A percentile compares a stretch with the other conserved stretches of the same genome.
These are phyloP conservation scores for Dicyrtoma fusca DNA, from an alignment of 2,888 invertebrate species.

Conservation along the genomic window DNA sequence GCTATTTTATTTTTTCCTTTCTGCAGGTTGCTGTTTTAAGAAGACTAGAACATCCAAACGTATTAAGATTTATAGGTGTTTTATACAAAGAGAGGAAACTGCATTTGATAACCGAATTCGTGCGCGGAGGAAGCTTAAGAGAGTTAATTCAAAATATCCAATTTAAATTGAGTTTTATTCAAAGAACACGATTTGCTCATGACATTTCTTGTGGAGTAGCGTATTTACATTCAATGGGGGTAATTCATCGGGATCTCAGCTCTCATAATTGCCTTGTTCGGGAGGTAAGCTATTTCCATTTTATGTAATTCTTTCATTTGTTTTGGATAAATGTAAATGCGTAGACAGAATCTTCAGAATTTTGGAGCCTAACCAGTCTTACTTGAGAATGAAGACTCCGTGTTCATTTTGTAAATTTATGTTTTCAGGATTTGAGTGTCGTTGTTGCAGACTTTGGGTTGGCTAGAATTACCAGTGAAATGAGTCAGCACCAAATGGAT, in stretches of 20 bases:
- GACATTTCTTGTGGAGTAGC: conserved; percentile 93
- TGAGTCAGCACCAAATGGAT: conserved; percentile 49
- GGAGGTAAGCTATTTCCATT: conserved; percentile 64
- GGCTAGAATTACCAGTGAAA: conserved; percentile 66
- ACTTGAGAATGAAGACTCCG: not conserved
- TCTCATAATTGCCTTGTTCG: conserved; percentile 92
- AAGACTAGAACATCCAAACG: conserved; percentile 85
- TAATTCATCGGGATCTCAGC: conserved; percentile 93
- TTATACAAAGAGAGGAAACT: conserved; percentile 89
- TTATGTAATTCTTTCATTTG: too few relatives aligned
- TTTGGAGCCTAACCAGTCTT: too few relatives aligned
- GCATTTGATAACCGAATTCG: conserved; percentile 90
- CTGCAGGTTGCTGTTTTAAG: conserved; percentile 83
- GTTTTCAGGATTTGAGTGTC: conserved; percentile 76
- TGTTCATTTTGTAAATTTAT: not conserved
- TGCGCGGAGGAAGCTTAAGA: conserved; percentile 87
- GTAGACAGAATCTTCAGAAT: too few relatives aligned
- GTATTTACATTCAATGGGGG: conserved; percentile 91
- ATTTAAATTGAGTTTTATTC: conserved; percentile 75
- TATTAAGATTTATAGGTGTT: conserved; percentile 88
- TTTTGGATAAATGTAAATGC: too few relatives aligned
- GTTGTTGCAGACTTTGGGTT: conserved; percentile 96
- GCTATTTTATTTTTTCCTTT: not conserved
- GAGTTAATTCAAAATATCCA: conserved; percentile 77
- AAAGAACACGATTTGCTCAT: conserved; percentile 80